phyloP scores from a whole-genome alignment of 1,140 invertebrate genomes.

The Mycetomoellerius zeteki region DNA sequence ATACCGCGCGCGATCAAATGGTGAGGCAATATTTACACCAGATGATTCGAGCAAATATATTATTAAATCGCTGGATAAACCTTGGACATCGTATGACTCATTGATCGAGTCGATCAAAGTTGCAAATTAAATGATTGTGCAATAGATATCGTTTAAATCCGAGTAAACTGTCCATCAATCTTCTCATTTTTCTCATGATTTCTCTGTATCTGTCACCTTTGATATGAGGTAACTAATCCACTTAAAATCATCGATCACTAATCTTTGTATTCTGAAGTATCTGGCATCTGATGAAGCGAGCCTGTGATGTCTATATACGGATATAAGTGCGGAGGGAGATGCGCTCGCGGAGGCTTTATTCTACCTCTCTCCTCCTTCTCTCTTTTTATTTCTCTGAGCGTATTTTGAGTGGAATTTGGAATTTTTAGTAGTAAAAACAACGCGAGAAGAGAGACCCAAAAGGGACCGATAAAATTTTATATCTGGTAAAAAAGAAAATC shows the following conservation, averaged over 20 bases:
- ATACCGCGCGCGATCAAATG: neutral
- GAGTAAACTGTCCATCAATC: neutral
- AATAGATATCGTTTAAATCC: constrained; percentile 15
- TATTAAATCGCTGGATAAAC: neutral
- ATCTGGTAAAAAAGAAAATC: neutral
- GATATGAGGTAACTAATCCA: neutral
- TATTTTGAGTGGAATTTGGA: constrained; percentile 24
- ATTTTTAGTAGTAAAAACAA: constrained; percentile 40
- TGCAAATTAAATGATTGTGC: constrained; percentile 4
- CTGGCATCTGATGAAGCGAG: constrained; percentile 43
- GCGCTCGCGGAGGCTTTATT: constrained; percentile 15
- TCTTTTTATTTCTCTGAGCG: neutral
- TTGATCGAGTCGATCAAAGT: constrained; percentile 29
- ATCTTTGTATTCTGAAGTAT: constrained; percentile 54
- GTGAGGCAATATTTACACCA: constrained; percentile 35
- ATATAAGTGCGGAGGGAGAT: constrained; percentile 45
- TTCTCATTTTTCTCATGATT: neutral
- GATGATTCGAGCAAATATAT: constrained; percentile 8
- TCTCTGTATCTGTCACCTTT: neutral
- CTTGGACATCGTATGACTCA: neutral
- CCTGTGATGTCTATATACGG: constrained; percentile 45
- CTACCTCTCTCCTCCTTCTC: neutral
- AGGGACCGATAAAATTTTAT: constrained; percentile 15
- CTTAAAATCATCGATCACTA: constrained; percentile 25
- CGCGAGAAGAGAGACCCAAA: neutral